Base-by-base conservation (phyloP, 2,113 vertebrate genomes). In the Proterorhinus semilunaris region DNA sequence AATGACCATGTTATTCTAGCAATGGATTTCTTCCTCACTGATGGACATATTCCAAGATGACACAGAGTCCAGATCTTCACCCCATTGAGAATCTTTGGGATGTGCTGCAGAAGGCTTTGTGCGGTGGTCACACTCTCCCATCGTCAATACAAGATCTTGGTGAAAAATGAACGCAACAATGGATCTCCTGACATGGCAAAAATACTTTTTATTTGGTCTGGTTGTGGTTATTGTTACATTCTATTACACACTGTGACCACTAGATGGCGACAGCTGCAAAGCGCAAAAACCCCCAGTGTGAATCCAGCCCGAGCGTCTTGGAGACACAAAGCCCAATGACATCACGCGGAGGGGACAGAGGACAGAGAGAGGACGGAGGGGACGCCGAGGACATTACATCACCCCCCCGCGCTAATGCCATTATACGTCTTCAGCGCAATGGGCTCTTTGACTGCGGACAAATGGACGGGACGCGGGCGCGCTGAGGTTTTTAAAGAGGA, bases 321-420 rank as follows among this genome's bases (percentile, higher is more conserved):
- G n/a, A 80, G 71, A 82, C 79, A 84, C 68, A 78, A 73, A 85
- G 79, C 78, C 21, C 76, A 51, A 83, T 88, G 88, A 90, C 88
- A 79, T 89, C 87, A 90, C 85, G 81, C 72, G 74, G 65, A 16
- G 51, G 16, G n/a, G 51, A 16, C 6, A 16, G 15, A n/a, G 36
- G 76, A 84, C 82, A 76, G 84, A 85, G 83, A 88, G 85, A 90
- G 88, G 84, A 87, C 86, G 89, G 85, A 91, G 88, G 87, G 83
- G 86, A 87, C 63, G 72, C 85, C 85, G 90, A 91, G 89, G 88
- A 91, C 89, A 85, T 91, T 78, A 90, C 89, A 88, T 91, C 89
- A 91, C 72, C 88, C 85, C 72, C 88, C 85, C 70, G 72, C 74
- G 62, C 80, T 87, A 87, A 89, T 88, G 88, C 87, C 82, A 91